Evolutionary conservation across 2,113 vertebrate species (phyloP), one percentile per base, ranked within the genome.

Genomic region (Pituophis catenifer): DNA sequence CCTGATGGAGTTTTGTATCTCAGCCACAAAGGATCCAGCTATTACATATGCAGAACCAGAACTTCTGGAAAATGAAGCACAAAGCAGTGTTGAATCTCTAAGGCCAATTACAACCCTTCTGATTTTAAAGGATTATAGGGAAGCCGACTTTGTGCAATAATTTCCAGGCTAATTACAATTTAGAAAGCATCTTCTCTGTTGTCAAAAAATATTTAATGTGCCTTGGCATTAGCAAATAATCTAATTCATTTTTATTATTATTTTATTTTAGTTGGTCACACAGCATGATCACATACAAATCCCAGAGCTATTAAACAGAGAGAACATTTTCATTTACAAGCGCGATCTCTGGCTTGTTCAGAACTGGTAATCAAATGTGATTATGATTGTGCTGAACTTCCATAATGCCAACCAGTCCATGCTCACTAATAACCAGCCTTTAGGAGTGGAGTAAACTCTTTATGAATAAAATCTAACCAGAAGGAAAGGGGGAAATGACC

Each of bases 91-190:
- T 96, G 96, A 97, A 96, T 97, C 96, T 97, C 96, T 96, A 96
- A 97, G 97, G 97, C 96, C 97, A 97, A 97, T 97, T 97, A 97
- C 97, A 97, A 97, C 96, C 96, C 94, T 95, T 97, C 97, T 96
- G 97, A 97, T 97, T 97, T 97, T 97, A 97, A 97, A 96, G 97
- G 96, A 97, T 97, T 97, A 97, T 92, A 97, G 96, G 93, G 94
- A 96, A 96, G 96, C 96, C 92, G 93, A 94, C 96, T 96, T 97
- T 97, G 95, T 97, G 96, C 96, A 97, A 97, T 97, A 97, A 97
- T 97, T 97, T 97, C 96, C 97, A 97, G 96, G 95, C 97, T 97
- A 97, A 97, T 97, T 97, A 97, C 96, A 97, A 97, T 97, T 97
- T 97, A 97, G 96, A 97, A 97, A 97, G 97, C 96, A 97, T 97